Conservation (phyloP, 1,140 invertebrate species). For the Portunus trituberculatus region DNA sequence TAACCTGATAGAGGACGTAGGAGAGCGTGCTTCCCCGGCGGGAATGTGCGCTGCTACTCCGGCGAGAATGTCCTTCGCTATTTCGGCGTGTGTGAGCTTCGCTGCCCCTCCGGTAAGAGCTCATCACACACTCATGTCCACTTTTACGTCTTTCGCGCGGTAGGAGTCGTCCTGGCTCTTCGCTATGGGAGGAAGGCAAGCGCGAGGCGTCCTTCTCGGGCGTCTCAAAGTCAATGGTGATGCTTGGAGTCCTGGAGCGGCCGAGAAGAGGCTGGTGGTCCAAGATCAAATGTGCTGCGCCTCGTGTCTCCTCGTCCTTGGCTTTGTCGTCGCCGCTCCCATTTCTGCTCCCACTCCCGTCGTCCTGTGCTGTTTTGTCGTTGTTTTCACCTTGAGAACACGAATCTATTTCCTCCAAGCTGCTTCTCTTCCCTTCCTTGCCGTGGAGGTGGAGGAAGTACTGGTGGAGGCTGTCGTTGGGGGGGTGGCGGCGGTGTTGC, state of each 20-base stretch:
- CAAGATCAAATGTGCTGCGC: neutral
- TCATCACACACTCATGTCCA: neutral
- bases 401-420: conserved; percentile 5
- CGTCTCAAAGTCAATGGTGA: conserved; percentile 41
- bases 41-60: conserved; percentile 16
- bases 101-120: neutral
- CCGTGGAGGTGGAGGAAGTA: conserved; percentile 49
- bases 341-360: neutral
- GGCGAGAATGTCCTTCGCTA: neutral
- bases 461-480: conserved; percentile 57
- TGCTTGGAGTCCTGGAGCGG: conserved; percentile 35
- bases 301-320: neutral
- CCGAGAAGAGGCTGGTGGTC: neutral
- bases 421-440: conserved; percentile 44
- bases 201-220: neutral
- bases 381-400: neutral
- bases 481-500: conserved; percentile 42
- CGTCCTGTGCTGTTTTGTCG: neutral
- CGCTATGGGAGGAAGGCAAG: neutral
- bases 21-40: conserved; percentile 62
- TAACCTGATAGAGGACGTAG: conserved; percentile 67
- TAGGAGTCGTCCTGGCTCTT: neutral
- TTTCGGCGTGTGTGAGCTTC: conserved; percentile 44
- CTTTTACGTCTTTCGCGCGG: neutral
- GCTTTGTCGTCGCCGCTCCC: neutral